phyloP scores from a whole-genome alignment of 2,797 vertebrate genomes.

The Enteromius paludinosus region DNA sequence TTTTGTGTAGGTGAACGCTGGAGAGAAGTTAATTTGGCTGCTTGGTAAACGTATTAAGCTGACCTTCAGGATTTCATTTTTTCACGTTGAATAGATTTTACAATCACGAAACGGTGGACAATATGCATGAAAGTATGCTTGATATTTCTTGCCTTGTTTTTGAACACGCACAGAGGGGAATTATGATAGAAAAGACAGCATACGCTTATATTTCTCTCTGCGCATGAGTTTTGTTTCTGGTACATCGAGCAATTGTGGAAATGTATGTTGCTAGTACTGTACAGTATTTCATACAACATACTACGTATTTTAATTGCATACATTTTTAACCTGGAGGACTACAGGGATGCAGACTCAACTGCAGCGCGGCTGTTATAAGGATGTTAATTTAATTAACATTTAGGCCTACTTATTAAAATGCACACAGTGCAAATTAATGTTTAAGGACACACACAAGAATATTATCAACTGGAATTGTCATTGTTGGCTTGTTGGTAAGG shows the following conservation, averaged over 20 bases:
- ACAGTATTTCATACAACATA: no score
- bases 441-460: background rate
- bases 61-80: background rate
- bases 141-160: background rate
- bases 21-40: background rate
- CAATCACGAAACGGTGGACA: background rate
- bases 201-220: background rate
- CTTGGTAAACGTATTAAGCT: background rate
- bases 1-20: background rate
- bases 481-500: background rate
- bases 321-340: background rate
- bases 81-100: background rate
- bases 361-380: background rate
- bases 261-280: background rate
- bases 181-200: background rate
- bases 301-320: background rate
- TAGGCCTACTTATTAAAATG: background rate
- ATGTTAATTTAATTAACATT: background rate
- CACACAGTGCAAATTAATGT: background rate
- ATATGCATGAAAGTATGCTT: background rate
- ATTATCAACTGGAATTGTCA: background rate
- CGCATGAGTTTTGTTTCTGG: background rate
- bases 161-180: background rate
- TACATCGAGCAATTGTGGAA: background rate
- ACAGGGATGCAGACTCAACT: background rate